These are phyloP conservation scores for Spongilla lacustris DNA, from an alignment of 37 sponge, comb jelly and placozoan genomes.

Conservation along the genomic window DNA sequence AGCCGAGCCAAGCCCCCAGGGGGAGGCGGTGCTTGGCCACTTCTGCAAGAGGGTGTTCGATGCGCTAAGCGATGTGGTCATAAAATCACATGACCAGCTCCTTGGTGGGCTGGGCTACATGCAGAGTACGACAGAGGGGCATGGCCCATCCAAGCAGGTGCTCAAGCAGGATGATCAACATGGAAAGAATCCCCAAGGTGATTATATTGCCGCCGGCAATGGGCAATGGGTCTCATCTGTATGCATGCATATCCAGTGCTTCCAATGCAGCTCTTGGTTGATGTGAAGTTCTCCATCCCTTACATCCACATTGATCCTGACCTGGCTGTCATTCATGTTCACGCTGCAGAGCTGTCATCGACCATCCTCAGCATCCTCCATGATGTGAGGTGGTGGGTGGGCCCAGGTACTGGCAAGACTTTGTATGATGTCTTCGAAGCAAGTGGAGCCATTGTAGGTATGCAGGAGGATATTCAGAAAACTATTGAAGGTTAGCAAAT, in stretches of 20 bases:
- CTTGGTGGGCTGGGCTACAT: not conserved
- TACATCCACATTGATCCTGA: conserved; percentile 37
- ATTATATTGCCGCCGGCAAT: not conserved
- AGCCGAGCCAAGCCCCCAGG: not conserved
- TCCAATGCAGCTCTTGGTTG: conserved; percentile 22
- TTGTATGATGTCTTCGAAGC: conserved; percentile 37
- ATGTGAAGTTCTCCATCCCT: conserved; percentile 63
- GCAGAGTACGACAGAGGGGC: not conserved
- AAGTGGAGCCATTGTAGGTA: conserved; percentile 11
- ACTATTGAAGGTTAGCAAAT: conserved; percentile 27
- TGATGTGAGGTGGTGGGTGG: conserved; percentile 46
- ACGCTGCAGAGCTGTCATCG: conserved; percentile 29
- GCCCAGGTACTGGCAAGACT: conserved; percentile 21
- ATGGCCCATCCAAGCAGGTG: too few relatives aligned
- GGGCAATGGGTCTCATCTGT: too few relatives aligned
- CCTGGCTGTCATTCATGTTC: conserved; percentile 39
- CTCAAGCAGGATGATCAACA: too few relatives aligned
- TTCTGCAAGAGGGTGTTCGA: conserved; percentile 39
- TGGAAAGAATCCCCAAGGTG: too few relatives aligned
- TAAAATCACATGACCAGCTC: conserved; percentile 27
- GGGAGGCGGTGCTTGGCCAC: conserved; percentile 17
- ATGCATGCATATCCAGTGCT: not conserved
- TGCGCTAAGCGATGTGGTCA: conserved; percentile 13
- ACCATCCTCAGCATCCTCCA: conserved; percentile 22
- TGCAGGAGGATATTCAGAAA: conserved; percentile 26